Conservation (phyloP, 64 coral and sea anemone species). For the Pocillopora verrucosa region DNA sequence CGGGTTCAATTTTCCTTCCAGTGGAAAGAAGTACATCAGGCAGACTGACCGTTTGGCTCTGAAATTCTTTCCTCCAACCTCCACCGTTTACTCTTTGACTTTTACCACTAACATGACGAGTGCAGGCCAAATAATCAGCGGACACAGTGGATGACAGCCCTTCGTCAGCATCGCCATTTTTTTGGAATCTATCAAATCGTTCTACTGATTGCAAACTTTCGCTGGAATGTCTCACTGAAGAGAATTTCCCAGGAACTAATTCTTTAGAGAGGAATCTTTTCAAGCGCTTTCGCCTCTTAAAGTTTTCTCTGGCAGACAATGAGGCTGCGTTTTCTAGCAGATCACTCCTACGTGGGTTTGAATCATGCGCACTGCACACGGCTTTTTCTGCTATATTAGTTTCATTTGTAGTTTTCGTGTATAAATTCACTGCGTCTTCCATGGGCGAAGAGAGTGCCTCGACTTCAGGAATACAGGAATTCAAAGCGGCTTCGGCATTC, state of each 20-base stretch:
- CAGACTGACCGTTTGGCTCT: not conserved
- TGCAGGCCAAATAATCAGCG: constrained; percentile 6
- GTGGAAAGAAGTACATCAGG: constrained; percentile 13
- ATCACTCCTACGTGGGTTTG: not conserved
- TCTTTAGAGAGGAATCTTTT: constrained; percentile 67
- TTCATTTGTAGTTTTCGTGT: not conserved
- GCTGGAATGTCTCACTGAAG: constrained; percentile 66
- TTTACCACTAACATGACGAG: not conserved
- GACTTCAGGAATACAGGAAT: constrained; percentile 11
- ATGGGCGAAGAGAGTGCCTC: not conserved
- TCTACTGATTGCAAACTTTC: constrained; percentile 22
- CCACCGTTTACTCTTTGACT: not conserved
- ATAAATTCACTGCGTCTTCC: not conserved
- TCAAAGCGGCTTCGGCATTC: constrained; percentile 19
- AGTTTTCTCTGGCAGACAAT: not conserved
- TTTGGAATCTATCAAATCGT: not conserved
- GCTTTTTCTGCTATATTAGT: not conserved
- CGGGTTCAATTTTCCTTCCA: not conserved
- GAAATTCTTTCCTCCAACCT: not conserved
- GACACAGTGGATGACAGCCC: not conserved
- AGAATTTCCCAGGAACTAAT: constrained; percentile 69
- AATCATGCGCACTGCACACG: not conserved
- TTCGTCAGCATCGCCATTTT: not conserved
- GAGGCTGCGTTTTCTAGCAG: not conserved
- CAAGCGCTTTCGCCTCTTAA: constrained; percentile 21